Evolutionary conservation across 1,140 invertebrate species (phyloP), one percentile per base, ranked within the genome.

Genomic region (Neomicropteryx cornuta): DNA sequence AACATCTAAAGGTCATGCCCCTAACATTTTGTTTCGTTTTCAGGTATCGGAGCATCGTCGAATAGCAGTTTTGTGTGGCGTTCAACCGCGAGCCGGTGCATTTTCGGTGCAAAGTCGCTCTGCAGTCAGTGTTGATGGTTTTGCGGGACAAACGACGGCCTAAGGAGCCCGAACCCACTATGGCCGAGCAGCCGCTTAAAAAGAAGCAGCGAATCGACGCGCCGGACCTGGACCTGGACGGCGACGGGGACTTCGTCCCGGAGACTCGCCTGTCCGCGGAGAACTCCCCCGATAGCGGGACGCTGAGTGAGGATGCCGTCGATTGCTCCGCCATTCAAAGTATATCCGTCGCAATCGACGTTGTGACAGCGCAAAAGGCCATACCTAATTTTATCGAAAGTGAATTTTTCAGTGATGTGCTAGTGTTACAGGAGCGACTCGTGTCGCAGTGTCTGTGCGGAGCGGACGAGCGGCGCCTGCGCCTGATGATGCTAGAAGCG

Each of bases 381-480:
- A n/a, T n/a, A n/a, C n/a, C n/a, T n/a, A n/a, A n/a, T n/a, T n/a
- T n/a, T n/a, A n/a, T 8, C 23, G 23, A 27, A 49, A 57, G 62
- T 34, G 63, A 60, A 48, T 36, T 63, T 3, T 46, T 62, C 5
- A 46, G 52, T 11, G 62, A 65, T 30, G 35, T 65, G 18, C 48
- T 53, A 27, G 46, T 55, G 48, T 57, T 76, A 64, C 63, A 83
- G 71, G 62, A 75, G 56, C 75, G 70, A 29, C 60, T 83, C 23
- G 71, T 81, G 31, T 72, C 72, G 29, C 81, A 86, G 51, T 88
- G 84, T 55, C 64, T 88, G 33, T 88, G 84, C 61, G 73, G 75
- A n/a, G 68, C 84, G 24, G 72, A 81, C 10, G 81, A 85, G 46
- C 72, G 71, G 42, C 70, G 72, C 40, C 52, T 87, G 16, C 58